Percentiles rank a stretch among this genome's conserved stretches.
Conservation (phyloP, 2,113 vertebrate genomes). For the Planiliza haematocheilus region DNA sequence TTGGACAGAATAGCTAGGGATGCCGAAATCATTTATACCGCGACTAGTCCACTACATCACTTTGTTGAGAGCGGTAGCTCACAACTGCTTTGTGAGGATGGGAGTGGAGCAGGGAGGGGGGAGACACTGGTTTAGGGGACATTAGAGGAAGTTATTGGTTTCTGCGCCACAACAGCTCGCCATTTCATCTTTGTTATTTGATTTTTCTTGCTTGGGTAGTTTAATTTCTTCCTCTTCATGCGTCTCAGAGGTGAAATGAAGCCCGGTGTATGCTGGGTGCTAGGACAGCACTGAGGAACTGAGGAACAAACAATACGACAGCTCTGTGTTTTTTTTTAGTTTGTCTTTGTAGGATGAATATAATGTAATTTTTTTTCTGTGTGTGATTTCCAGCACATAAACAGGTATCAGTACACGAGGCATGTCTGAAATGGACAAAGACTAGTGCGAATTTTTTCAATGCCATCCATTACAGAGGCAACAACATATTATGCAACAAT, state of each 20-base stretch:
- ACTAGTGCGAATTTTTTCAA: not conserved
- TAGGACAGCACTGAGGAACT: conserved; percentile 10
- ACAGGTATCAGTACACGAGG: conserved; percentile 13
- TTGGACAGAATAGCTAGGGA: conserved; percentile 57
- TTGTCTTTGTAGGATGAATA: not conserved
- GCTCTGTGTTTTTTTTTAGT: conserved; percentile 13
- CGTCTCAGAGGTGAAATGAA: conserved; percentile 57
- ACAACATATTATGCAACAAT: not conserved
- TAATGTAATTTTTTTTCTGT: conserved; percentile 29
- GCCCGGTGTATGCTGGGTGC: conserved; percentile 15
- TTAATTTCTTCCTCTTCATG: conserved; percentile 63
- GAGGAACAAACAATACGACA: conserved; percentile 17
- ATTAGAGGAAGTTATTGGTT: conserved; percentile 52
- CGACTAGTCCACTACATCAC: conserved; percentile 61
- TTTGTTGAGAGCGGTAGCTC: conserved; percentile 46
- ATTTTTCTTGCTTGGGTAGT: conserved; percentile 44
- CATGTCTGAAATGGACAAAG: conserved; percentile 6
- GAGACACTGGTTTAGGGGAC: conserved; percentile 41
- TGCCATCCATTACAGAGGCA: not conserved
- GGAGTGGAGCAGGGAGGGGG: conserved; percentile 1
- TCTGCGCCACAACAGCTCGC: conserved; percentile 24
- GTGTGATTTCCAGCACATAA: conserved; percentile 11
- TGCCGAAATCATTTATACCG: conserved; percentile 59
- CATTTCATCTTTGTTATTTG: conserved; percentile 62
- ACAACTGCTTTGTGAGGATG: conserved; percentile 40